Base-by-base conservation (phyloP, 1,140 invertebrate genomes). In the Papilio polytes region DNA sequence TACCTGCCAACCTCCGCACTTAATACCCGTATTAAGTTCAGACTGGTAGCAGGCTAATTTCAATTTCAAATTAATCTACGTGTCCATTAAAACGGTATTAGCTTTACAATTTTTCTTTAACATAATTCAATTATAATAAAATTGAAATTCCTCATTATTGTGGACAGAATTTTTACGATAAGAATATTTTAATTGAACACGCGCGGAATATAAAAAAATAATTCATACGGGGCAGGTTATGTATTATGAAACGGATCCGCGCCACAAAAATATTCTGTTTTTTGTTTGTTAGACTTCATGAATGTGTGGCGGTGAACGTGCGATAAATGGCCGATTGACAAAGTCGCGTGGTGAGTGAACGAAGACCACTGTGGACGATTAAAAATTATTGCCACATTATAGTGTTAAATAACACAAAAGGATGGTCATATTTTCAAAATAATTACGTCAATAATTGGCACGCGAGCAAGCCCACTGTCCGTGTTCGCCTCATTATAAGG, bases 361-460 rank as follows among this genome's bases (percentile, higher is more conserved):
- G 87, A 90, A 87, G 79, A 51, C 81, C 84, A 74, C 84, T 85
- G 85, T 83, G 85, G 85, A 74, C 85, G 86, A 90, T 90, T 90
- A 91, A 93, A 90, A 90, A 90, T 89, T 92, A 93, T 92, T 81
- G 83, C 86, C 88, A 85, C 88, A 88, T 92, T 86, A 85, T 82
- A 86, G 87, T 87, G 88, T 91, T 93, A 90, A 93, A 93, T 91
- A 91, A 89, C 88, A 90, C 87, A 92, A 90, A 91, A 91, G 90
- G 86, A 86, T 78, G 84, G 87, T 87, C 88, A 92, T 94, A 94
- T 94, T 92, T 94, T 94, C 89, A 91, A 92, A 90, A 93, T 94
- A 93, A 94, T 92, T 93, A 92, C 92, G 89, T 92, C 91, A 92
- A 94, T 94, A 94, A 94, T 94, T 94, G 92, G 90, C 91, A 94